Percentiles rank a stretch among this genome's conserved stretches.
These are phyloP conservation scores for Amphiprion ocellaris DNA, from an alignment of 2,113 vertebrate species.

Conservation along the genomic window DNA sequence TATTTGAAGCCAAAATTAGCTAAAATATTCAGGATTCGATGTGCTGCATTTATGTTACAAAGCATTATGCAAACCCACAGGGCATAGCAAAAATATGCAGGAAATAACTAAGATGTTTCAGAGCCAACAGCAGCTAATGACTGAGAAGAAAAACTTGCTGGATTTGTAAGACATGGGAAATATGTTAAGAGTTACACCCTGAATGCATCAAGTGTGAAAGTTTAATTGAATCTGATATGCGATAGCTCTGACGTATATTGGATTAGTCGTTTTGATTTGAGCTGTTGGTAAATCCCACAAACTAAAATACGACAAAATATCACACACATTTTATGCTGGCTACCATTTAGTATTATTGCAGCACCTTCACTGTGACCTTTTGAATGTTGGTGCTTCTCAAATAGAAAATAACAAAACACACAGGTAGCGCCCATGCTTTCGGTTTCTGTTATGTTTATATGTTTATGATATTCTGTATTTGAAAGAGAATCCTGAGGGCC, in stretches of 20 bases:
- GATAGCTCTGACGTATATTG: no score
- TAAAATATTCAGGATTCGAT: constrained; percentile 28
- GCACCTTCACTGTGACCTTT: no score
- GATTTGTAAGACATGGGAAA: neutral
- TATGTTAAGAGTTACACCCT: neutral
- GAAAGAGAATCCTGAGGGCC: constrained; percentile 4
- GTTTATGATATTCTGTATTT: constrained; percentile 8
- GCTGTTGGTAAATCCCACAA: no score
- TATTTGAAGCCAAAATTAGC: constrained; percentile 30
- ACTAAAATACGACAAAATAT: no score
- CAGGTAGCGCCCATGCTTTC: neutral
- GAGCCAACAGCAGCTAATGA: neutral
- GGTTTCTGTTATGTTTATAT: neutral
- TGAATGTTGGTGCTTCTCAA: neutral
- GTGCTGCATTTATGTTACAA: constrained; percentile 7
- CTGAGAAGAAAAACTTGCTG: neutral
- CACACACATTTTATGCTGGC: no score
- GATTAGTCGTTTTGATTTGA: no score
- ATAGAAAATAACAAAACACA: constrained; percentile 1
- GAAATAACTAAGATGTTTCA: constrained; percentile 10
- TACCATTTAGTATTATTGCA: no score
- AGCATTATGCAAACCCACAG: constrained; percentile 3
- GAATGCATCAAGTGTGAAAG: neutral
- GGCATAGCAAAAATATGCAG: neutral
- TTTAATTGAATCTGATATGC: neutral